phyloP scores from a whole-genome alignment of 2,888 invertebrate species.

The Cetonia aurata region DNA sequence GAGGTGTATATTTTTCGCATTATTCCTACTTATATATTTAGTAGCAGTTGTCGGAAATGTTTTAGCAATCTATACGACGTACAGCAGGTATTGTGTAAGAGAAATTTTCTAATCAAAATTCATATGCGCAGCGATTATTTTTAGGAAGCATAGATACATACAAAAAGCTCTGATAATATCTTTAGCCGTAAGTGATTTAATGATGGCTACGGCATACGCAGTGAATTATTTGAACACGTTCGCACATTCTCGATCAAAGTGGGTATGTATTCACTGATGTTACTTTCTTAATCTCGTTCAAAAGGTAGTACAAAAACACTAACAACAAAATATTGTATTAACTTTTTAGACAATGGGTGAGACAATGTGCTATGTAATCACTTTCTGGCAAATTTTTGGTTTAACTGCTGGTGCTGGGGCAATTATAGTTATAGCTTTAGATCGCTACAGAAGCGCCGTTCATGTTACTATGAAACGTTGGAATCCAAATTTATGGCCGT shows the following conservation, averaged over 20 bases:
- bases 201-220: slow-evolving; percentile 60
- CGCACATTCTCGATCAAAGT: slow-evolving; percentile 59
- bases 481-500: slow-evolving; percentile 65
- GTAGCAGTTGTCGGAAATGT: slow-evolving; percentile 53
- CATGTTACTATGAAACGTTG: slow-evolving; percentile 65
- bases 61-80: slow-evolving; percentile 52
- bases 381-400: slow-evolving; percentile 68
- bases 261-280: slow-evolving; percentile 57
- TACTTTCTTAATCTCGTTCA: not conserved
- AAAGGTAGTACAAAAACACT: not conserved
- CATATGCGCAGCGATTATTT: slow-evolving; percentile 43
- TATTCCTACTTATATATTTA: slow-evolving; percentile 52
- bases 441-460: slow-evolving; percentile 69
- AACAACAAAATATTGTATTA: not conserved
- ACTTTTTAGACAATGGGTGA: slow-evolving; percentile 67
- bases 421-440: slow-evolving; percentile 70
- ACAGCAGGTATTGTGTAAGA: slow-evolving; percentile 50
- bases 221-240: slow-evolving; percentile 61
- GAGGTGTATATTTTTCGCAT: slow-evolving; percentile 50
- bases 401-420: slow-evolving; percentile 69
- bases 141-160: slow-evolving; percentile 68
- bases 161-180: slow-evolving; percentile 69
- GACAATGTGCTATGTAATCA: slow-evolving; percentile 68
- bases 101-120: not conserved
- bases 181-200: slow-evolving; percentile 68